These are phyloP conservation scores for Mnemiopsis leidyi DNA, from an alignment of 37 sponge, comb jelly and placozoan genomes.

Conservation along the genomic window DNA sequence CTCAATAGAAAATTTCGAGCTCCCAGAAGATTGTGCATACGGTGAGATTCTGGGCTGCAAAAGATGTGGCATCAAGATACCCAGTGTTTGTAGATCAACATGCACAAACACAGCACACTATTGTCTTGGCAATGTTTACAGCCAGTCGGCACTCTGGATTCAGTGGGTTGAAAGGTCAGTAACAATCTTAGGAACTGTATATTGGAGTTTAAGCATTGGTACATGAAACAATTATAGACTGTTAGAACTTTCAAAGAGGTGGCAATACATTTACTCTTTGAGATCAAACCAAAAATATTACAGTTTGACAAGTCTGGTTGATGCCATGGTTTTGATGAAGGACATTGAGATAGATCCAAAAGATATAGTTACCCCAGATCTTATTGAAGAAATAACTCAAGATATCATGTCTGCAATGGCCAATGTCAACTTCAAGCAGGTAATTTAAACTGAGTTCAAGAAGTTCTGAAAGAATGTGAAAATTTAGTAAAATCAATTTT, in stretches of 20 bases:
- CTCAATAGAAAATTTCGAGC: background rate
- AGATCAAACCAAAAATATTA: too few relatives aligned
- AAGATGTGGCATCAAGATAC: slow-evolving; percentile 13
- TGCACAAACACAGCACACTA: background rate
- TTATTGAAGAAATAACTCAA: background rate
- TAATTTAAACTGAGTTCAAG: background rate
- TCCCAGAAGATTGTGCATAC: slow-evolving; percentile 10
- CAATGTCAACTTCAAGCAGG: slow-evolving; percentile 24
- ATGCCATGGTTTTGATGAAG: slow-evolving; percentile 56
- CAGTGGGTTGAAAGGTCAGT: background rate
- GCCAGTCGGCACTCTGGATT: background rate
- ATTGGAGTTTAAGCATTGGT: too few relatives aligned
- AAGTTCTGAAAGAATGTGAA: too few relatives aligned
- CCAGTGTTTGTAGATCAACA: background rate
- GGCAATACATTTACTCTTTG: too few relatives aligned
- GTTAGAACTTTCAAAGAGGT: too few relatives aligned
- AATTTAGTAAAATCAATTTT: too few relatives aligned
- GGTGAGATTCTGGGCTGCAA: background rate
- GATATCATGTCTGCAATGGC: slow-evolving; percentile 47
- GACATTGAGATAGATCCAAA: slow-evolving; percentile 51
- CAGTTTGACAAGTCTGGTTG: background rate
- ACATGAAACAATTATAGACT: too few relatives aligned
- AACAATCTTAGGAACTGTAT: too few relatives aligned
- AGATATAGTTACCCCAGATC: background rate
- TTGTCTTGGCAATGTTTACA: background rate